Conservation (phyloP, 1,140 invertebrate genomes). For the Trichonephila inaurata region DNA sequence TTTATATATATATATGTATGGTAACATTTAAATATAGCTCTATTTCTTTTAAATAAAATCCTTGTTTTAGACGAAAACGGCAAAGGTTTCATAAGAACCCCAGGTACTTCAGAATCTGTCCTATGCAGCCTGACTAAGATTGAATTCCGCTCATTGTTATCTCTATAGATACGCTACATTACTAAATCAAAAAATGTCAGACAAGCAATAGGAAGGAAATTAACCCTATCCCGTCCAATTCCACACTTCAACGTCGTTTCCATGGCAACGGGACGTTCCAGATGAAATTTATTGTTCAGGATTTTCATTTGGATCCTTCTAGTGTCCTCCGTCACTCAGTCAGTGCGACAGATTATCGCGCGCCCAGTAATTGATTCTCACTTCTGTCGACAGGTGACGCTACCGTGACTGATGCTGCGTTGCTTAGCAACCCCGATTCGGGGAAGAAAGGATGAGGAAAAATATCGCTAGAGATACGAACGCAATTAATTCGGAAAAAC, state of each 20-base stretch:
- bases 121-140: too few species aligned
- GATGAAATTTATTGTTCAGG: slow-evolving; percentile 66
- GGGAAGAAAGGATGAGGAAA: not conserved
- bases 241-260: not conserved
- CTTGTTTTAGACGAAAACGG: too few species aligned
- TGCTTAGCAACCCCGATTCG: slow-evolving; percentile 44
- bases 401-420: slow-evolving; percentile 45
- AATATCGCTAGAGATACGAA: not conserved
- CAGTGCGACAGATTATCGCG: slow-evolving; percentile 37
- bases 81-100: too few species aligned
- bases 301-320: slow-evolving; percentile 65
- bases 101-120: too few species aligned
- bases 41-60: too few species aligned
- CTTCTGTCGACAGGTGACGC: slow-evolving; percentile 69
- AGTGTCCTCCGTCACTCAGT: slow-evolving; percentile 46
- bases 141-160: not conserved
- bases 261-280: slow-evolving; percentile 37
- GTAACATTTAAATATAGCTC: too few species aligned
- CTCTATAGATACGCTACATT: not conserved
- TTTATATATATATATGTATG: too few species aligned
- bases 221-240: slow-evolving; percentile 61
- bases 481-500: not conserved
- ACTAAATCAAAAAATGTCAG: slow-evolving; percentile 29
- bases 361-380: slow-evolving; percentile 62
- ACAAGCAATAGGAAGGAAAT: not conserved